Conservation (phyloP, 2,888 invertebrate genomes). For the Tineola bisselliella region DNA sequence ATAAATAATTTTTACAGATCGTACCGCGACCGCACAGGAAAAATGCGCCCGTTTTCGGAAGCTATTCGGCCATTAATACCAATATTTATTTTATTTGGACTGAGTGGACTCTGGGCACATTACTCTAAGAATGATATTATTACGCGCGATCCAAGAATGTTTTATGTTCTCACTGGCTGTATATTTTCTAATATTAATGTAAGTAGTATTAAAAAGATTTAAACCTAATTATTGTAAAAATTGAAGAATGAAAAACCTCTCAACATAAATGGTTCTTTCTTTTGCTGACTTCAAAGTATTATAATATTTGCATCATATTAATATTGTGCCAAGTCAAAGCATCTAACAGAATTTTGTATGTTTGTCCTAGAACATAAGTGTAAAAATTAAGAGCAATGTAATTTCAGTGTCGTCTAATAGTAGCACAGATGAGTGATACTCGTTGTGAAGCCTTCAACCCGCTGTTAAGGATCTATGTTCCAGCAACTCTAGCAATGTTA, state of each 20-base stretch:
- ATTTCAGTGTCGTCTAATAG: constrained; percentile 91
- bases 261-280: too few relatives aligned
- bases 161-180: constrained; percentile 90
- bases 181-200: constrained; percentile 98
- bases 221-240: too few relatives aligned
- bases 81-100: constrained; percentile 74
- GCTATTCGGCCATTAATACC: constrained; percentile 90
- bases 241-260: too few relatives aligned
- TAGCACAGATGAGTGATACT: constrained; percentile 96
- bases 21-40: constrained; percentile 86
- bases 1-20: constrained; percentile 65
- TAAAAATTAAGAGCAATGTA: too few relatives aligned
- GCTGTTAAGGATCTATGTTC: constrained; percentile 66
- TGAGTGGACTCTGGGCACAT: constrained; percentile 84
- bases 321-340: too few relatives aligned
- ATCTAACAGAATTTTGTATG: too few relatives aligned
- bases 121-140: constrained; percentile 85
- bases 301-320: too few relatives aligned
- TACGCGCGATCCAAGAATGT: constrained; percentile 83
- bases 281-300: too few relatives aligned
- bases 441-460: constrained; percentile 85
- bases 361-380: too few relatives aligned
- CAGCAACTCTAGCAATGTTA: constrained; percentile 33
- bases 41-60: constrained; percentile 82
- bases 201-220: constrained; percentile 50